These are phyloP conservation scores for Cheilosia vulpina DNA, from an alignment of 2,888 invertebrate species.

Conservation along the genomic window DNA sequence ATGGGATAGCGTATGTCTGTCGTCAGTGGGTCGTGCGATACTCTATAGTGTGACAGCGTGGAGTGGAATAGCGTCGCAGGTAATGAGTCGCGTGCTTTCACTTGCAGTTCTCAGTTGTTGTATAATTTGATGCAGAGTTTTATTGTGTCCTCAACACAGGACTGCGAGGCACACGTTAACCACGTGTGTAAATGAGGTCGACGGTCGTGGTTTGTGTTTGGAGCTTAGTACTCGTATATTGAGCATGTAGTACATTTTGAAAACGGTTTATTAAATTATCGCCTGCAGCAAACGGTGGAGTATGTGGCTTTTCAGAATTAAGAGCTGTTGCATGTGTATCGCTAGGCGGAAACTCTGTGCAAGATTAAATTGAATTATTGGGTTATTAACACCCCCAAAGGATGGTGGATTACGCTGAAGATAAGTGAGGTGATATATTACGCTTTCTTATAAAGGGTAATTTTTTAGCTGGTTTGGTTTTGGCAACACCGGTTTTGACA, in stretches of 20 bases:
- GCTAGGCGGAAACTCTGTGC: constrained; percentile 3
- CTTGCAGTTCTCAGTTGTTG: constrained; percentile 49
- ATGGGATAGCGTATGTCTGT: constrained; percentile 50
- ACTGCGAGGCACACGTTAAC: constrained; percentile 27
- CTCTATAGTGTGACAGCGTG: not conserved
- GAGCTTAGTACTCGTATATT: not conserved
- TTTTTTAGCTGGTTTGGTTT: too few relatives aligned
- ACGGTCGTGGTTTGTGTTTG: constrained; percentile 16
- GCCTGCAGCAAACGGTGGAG: not conserved
- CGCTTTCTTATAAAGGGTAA: too few relatives aligned
- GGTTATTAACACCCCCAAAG: constrained; percentile 30
- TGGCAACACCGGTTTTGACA: too few relatives aligned
- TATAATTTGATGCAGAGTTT: constrained; percentile 53
- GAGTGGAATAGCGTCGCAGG: constrained; percentile 43
- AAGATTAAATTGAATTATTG: constrained; percentile 32
- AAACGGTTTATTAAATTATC: constrained; percentile 31
- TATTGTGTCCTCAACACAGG: constrained; percentile 43
- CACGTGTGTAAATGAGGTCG: constrained; percentile 44
- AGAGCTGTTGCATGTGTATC: constrained; percentile 35
- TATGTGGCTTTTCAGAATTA: not conserved
- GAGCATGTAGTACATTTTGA: constrained; percentile 21
- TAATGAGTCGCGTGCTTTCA: constrained; percentile 69
- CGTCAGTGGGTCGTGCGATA: constrained; percentile 19
- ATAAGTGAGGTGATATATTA: constrained; percentile 20
- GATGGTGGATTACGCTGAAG: not conserved